Base-by-base conservation (phyloP, 2,888 invertebrate genomes). In the Orthosia gothica region DNA sequence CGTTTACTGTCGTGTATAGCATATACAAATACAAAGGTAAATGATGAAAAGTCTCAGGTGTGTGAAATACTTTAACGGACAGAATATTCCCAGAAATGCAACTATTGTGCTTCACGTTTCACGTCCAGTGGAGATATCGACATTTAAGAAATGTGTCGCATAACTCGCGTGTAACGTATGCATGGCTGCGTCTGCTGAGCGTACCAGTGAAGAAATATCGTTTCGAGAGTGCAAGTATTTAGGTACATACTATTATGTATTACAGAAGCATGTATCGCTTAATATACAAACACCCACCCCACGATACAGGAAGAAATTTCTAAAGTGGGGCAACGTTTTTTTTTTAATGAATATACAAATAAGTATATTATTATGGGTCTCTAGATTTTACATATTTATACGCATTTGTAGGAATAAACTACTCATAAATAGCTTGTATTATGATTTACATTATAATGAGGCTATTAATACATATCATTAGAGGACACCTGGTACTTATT, bases 101-200 rank as follows among this genome's bases (percentile, higher is more conserved):
- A n/a, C 13, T 47, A 16, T 32, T 20, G 47, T 26, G n/a, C 16
- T 49, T 3, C 15, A 12, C n/a, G n/a, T n/a, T n/a, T n/a, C n/a
- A n/a, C 47, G 26, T 11, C n/a, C 26, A 3, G 26, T 23, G 49
- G 20, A 16, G 11, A 20, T 63, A 49, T 49, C 16, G 49, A 63
- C 23, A 63, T 49, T 23, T 49, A 63, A 18, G 47, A 63, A 62
- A 62, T 20, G 54, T 54, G 52, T 65, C 65, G 16, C 52, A 9
- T 55, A 3, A 40, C 40, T 40, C 40, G 40, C 40, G 1, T 40
- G 1, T n/a, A 1, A 12, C 11, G 40, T 40, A 26, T 7, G 59
- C 59, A 23, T n/a, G 26, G 47, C 47, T 20, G 45, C 15, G 15
- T 15, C 9, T 23, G 67, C 26, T 47, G 26, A 5, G n/a, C 26